Base-by-base conservation (phyloP, 2,888 invertebrate genomes). In the Leptopilina drosophilae region DNA sequence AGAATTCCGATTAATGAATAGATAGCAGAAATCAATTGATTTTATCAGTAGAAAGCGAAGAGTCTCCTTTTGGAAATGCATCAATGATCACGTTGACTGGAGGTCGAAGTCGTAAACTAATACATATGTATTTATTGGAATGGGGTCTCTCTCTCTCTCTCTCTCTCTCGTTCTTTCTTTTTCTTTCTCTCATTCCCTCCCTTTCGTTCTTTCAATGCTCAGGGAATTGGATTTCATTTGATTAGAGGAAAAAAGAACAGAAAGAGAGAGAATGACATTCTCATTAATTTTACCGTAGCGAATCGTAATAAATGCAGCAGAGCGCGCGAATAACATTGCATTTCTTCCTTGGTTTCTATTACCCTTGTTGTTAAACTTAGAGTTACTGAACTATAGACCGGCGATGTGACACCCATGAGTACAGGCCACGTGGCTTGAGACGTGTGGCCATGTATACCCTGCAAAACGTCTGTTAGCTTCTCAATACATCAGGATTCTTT, bases 341-440 rank as follows among this genome's bases (percentile, higher is more conserved):
- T 84, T 84, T 84, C 84, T 84, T 86, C 85, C 86, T 85, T 85
- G 85, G 85, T 84, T 87, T 88, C 88, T 85, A 87, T 87, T 90
- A 89, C 89, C 87, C 89, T 90, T 91, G 89, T 89, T 89, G 89
- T 90, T 90, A 90, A 90, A 90, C 89, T 90, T 90, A 90, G 90
- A 89, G 88, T 90, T 89, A 87, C 86, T 87, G 89, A 90, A 90
- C 91, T 91, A 91, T 90, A 90, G 90, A 88, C 88, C 84, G 85
- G 77, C 82, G 84, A 85, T 84, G 85, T 86, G 85, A 87, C 86
- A 88, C 85, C 87, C 87, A 84, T 86, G 88, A 86, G 86, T 84
- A 85, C 82, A 81, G 87, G 91, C 91, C 91, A 91, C 91, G 91
- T 91, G 91, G 90, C 91, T 81, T 78, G 84, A 87, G 84, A 84